Base-by-base conservation (phyloP, 1,140 invertebrate genomes). In the Drosophila pruinosa region DNA sequence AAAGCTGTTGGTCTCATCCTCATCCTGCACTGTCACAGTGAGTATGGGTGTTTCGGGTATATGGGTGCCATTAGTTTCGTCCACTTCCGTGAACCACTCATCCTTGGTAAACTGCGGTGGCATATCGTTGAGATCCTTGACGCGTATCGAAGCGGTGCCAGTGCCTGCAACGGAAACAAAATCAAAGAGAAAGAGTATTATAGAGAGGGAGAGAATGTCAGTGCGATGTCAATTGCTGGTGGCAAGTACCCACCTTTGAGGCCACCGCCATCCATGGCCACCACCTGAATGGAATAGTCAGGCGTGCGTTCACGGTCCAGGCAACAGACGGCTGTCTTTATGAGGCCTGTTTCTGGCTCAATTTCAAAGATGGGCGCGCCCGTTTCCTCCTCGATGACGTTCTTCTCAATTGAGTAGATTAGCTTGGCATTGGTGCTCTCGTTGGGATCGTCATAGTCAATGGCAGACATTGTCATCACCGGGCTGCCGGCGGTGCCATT, bases 401-500 rank as follows among this genome's bases (percentile, higher is more conserved):
- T 95, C 92, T 94, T 94, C 90, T 95, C 94, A 74, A 95, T 94
- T 57, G 94, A 94, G 72, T 94, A 94, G 48, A 94, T 94, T 38
- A 94, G 89, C 75, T 93, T 93, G 45, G 94, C 94, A 82, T 95
- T 94, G 22, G 92, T 93, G 41, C 93, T 94, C 91, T 94, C 94
- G 70, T 93, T 93, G 38, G 94, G 94, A 89, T 95, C 95, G 88
- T 95, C 94, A 77, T 95, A 94, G 88, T 95, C 94, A 21, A 94
- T 92, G 22, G 95, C 94, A 34, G 93, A 94, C 92, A 95, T 95
- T 36, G 94, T 95, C 94, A 95, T 95, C 28, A 95, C 94, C 10
- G 94, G 91, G 77, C 93, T 93, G 61, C 92, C 94, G 61, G 93
- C 92, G 10, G 94, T 94, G 24, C 94, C 94, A 80, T 94, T 94